Conservation (phyloP, 2,888 invertebrate genomes). For the Opisthograptis luteolata region DNA sequence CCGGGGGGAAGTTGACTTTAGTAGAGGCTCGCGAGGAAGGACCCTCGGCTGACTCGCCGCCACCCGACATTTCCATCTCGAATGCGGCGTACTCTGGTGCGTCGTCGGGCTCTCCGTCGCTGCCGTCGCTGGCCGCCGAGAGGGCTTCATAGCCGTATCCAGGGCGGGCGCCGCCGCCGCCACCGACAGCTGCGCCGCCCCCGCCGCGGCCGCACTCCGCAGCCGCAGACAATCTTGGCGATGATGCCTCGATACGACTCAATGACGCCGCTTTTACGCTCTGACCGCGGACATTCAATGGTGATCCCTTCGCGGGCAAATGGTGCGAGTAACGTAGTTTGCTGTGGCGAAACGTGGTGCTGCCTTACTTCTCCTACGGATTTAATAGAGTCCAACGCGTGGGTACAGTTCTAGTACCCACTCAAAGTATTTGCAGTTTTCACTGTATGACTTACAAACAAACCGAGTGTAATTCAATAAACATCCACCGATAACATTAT, state of each 20-base stretch:
- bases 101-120: conserved; percentile 73
- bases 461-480: conserved; percentile 17
- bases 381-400: conserved; percentile 28
- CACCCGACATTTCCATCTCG: conserved; percentile 76
- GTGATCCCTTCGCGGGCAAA: conserved; percentile 66
- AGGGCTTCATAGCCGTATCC: conserved; percentile 80
- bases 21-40: conserved; percentile 81
- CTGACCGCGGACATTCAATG: conserved; percentile 67
- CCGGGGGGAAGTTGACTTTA: conserved; percentile 87
- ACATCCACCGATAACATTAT: conserved; percentile 4
- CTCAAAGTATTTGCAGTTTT: conserved; percentile 32
- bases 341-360: conserved; percentile 82
- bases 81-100: conserved; percentile 73
- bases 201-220: conserved; percentile 63
- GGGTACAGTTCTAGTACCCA: conserved; percentile 5
- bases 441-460: conserved; percentile 26
- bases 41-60: conserved; percentile 71
- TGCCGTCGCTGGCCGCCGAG: conserved; percentile 78
- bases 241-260: conserved; percentile 73
- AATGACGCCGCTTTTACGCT: conserved; percentile 75
- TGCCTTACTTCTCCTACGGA: conserved; percentile 49
- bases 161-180: conserved; percentile 75
- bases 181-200: conserved; percentile 60
- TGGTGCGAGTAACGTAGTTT: conserved; percentile 78
- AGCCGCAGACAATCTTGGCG: conserved; percentile 69